Percentiles rank a stretch among this genome's conserved stretches.
phyloP scores from a whole-genome alignment of 2,797 vertebrate species.

The Peromyscus eremicus region DNA sequence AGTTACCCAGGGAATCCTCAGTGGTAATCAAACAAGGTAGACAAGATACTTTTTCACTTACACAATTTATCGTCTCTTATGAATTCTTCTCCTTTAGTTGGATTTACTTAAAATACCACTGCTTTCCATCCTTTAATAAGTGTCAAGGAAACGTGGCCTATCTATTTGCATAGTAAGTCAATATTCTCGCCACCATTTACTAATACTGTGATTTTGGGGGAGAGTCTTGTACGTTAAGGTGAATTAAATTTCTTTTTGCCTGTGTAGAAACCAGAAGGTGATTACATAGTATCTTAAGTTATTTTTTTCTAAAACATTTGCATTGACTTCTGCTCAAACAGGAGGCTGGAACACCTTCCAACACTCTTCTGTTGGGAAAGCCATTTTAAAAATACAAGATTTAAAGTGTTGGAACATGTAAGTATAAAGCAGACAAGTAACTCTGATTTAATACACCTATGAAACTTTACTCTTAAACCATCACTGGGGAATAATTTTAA shows the following conservation, averaged over 20 bases:
- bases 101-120: slow-evolving; percentile 63
- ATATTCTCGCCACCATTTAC: slow-evolving; percentile 65
- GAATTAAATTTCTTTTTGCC: slow-evolving; percentile 61
- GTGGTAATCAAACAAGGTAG: slow-evolving; percentile 41
- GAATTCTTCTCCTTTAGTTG: slow-evolving; percentile 47
- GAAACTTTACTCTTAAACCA: slow-evolving; percentile 19
- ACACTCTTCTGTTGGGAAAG: neutral
- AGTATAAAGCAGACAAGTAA: neutral
- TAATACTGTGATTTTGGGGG: slow-evolving; percentile 52
- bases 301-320: slow-evolving; percentile 23
- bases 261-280: slow-evolving; percentile 41
- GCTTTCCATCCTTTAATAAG: slow-evolving; percentile 60
- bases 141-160: slow-evolving; percentile 26
- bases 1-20: slow-evolving; percentile 57
- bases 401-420: neutral
- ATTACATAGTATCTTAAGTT: slow-evolving; percentile 50
- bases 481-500: neutral
- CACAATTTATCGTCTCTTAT: slow-evolving; percentile 64
- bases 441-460: neutral
- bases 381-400: neutral
- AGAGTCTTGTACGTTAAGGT: slow-evolving; percentile 17
- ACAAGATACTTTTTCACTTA: slow-evolving; percentile 43
- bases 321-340: slow-evolving; percentile 4
- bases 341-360: neutral
- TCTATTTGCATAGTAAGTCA: slow-evolving; percentile 61